Base-by-base conservation (phyloP, 2,888 invertebrate species). In the Odontothrips loti region DNA sequence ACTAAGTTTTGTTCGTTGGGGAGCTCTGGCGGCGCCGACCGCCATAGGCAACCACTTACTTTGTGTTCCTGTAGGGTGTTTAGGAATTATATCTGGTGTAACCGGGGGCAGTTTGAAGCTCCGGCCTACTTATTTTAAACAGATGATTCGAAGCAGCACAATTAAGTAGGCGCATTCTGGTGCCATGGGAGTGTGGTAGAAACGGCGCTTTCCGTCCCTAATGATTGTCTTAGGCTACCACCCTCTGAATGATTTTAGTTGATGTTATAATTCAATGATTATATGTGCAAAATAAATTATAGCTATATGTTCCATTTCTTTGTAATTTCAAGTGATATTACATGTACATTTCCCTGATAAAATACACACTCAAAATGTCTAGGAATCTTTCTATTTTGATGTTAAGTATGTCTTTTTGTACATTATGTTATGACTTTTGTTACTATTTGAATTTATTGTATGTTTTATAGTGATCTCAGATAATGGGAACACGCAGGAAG, bases 381-480 rank as follows among this genome's bases (percentile, higher is more conserved):
- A 75, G 68, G 12, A 58, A 20, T 6, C n/a, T 8, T 75, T 75
- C 23, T 27, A 75, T 23, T 27, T 23, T 75, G 68, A 75, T 27
- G 23, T 75, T 75, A 12, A 75, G 23, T 27, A 27, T 43, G 34
- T 43, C 34, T 75, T 27, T 75, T 75, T 75, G 23, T 75, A 75
- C 2, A 75, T 27, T 27, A 75, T 27, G 68, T 75, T 75, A 75
- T 27, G 68, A 75, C 27, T 75, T 68, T 75, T 75, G 68, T 75
- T 75, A 75, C 68, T 75, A 75, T 75, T 27, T 23, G 12, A 75
- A 27, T 75, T 75, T 75, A 75, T 75, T 75, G 68, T 75, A 75
- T 27, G 68, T 75, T 75, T 27, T 75, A 75, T 23, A 75, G 68
- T 75, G 68, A 75, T 75, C 68, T 75, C 68, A 75, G 68, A 27